phyloP scores from a whole-genome alignment of 1,140 invertebrate species.

The Pectinophora gossypiella region DNA sequence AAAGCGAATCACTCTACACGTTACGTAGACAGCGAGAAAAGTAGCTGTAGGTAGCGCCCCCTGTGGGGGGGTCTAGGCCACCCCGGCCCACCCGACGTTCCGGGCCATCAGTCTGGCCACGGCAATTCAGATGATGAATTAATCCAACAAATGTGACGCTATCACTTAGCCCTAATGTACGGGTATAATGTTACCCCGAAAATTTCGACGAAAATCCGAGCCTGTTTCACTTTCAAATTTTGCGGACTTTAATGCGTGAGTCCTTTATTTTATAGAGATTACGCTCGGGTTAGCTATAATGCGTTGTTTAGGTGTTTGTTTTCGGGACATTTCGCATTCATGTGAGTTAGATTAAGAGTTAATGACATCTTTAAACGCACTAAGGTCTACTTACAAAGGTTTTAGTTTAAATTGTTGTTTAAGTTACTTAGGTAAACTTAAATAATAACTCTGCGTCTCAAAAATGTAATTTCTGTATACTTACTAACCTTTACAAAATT shows the following conservation, averaged over 20 bases:
- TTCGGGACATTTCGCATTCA: neutral
- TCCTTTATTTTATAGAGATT: slow-evolving; percentile 1
- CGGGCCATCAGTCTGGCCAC: slow-evolving; percentile 72
- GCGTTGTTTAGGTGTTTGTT: neutral
- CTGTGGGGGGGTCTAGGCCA: slow-evolving; percentile 9
- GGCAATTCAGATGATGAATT: slow-evolving; percentile 74
- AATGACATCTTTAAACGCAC: no score
- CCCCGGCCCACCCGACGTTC: slow-evolving; percentile 36
- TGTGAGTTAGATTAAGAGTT: no score
- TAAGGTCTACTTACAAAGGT: no score
- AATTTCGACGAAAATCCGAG: slow-evolving; percentile 36
- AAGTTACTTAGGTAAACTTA: no score
- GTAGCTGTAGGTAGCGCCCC: slow-evolving; percentile 13
- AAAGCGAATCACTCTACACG: slow-evolving; percentile 32
- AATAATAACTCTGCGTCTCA: no score
- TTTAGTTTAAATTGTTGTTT: no score
- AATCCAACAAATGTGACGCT: slow-evolving; percentile 74
- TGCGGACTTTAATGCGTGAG: slow-evolving; percentile 26
- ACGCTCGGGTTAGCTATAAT: neutral
- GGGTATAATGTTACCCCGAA: slow-evolving; percentile 71
- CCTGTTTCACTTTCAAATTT: slow-evolving; percentile 25
- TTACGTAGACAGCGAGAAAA: slow-evolving; percentile 26
- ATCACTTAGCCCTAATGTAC: slow-evolving; percentile 74
- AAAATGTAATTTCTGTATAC: no score
- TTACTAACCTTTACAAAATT: no score